These are phyloP conservation scores for Crambe crambe DNA, from an alignment of 37 sponge, comb jelly and placozoan genomes.

Conservation along the genomic window DNA sequence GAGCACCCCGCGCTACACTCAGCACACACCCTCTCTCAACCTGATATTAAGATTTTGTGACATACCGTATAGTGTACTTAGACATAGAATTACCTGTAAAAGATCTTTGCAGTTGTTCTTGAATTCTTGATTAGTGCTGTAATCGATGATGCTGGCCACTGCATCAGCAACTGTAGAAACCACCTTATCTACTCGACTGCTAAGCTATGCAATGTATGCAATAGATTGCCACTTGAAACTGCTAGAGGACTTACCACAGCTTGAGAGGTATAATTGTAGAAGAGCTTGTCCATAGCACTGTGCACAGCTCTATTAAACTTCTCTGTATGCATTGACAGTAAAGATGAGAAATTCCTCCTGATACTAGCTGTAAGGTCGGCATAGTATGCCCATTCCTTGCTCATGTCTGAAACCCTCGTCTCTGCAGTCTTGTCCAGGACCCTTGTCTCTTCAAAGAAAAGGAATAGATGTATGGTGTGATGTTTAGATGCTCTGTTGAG, in stretches of 20 bases:
- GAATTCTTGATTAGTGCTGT: slow-evolving; percentile 30
- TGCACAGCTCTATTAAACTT: slow-evolving; percentile 41
- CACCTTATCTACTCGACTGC: neutral
- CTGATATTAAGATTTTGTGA: no score
- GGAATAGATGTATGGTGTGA: slow-evolving; percentile 13
- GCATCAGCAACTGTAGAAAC: slow-evolving; percentile 42
- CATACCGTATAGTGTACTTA: no score
- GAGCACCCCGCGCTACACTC: no score
- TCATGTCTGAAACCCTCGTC: neutral
- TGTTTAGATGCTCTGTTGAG: neutral
- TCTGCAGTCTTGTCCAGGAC: neutral
- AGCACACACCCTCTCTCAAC: no score
- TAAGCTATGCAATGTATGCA: neutral
- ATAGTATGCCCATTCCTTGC: slow-evolving; percentile 16
- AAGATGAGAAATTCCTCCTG: neutral
- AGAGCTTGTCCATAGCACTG: slow-evolving; percentile 52
- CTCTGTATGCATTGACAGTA: neutral
- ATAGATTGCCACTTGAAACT: neutral
- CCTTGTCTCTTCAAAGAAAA: slow-evolving; percentile 33
- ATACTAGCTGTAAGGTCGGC: neutral
- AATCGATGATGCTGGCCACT: slow-evolving; percentile 41
- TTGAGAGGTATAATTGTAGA: slow-evolving; percentile 48
- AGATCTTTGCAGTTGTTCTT: slow-evolving; percentile 10
- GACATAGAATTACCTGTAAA: slow-evolving; percentile 5
- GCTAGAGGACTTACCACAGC: slow-evolving; percentile 31